Evolutionary conservation across 1,140 invertebrate genomes (phyloP).

Genomic region (Acromyrmex echinatior): DNA sequence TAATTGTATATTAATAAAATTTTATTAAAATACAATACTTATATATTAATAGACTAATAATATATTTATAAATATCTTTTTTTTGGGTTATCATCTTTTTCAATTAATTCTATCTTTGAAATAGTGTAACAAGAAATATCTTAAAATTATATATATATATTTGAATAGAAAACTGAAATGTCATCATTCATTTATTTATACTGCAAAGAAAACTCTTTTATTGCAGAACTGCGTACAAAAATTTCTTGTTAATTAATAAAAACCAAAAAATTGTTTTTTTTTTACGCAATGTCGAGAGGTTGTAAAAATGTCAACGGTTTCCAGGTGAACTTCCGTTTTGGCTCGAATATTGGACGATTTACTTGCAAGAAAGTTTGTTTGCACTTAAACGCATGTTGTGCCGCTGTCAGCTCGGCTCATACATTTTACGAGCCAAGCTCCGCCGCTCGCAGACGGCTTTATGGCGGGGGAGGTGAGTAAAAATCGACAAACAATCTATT

Average conservation of each 20-base stretch:
- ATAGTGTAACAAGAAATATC: background rate
- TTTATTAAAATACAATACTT: background rate
- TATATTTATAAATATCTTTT: background rate
- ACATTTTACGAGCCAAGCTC: constrained; percentile 76
- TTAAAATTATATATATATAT: background rate
- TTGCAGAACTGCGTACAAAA: background rate
- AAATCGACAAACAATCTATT: constrained; percentile 85
- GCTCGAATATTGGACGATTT: constrained; percentile 13
- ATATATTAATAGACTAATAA: background rate
- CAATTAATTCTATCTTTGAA: background rate
- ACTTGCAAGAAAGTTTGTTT: constrained; percentile 49
- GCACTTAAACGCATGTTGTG: constrained; percentile 23
- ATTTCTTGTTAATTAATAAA: background rate
- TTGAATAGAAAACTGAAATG: background rate
- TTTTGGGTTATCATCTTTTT: background rate
- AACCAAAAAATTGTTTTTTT: background rate
- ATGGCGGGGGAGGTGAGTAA: constrained; percentile 80
- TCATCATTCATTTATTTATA: background rate
- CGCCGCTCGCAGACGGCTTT: constrained; percentile 70
- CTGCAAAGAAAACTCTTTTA: background rate
- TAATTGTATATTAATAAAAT: background rate
- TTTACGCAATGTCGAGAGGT: no score
- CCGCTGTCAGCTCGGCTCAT: constrained; percentile 5
- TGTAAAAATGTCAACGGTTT: background rate
- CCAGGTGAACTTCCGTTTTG: background rate